Conservation (phyloP, 2,113 vertebrate species). For the Aviceda subcristata region DNA sequence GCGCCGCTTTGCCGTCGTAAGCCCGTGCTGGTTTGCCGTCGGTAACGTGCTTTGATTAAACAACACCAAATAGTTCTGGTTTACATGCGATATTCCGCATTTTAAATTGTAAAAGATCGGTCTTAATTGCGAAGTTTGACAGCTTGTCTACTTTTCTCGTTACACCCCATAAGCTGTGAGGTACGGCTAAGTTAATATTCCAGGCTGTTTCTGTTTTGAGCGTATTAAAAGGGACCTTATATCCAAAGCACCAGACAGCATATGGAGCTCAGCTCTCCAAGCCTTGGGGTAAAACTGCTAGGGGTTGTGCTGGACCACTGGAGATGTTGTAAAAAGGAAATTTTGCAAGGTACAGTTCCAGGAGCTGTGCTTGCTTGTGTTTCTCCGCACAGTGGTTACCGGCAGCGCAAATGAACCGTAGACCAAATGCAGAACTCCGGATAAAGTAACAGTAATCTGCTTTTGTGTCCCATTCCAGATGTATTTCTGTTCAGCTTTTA, state of each 20-base stretch:
- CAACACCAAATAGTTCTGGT: background rate
- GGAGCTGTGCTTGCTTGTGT: background rate
- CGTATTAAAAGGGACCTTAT: background rate
- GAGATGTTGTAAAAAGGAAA: background rate
- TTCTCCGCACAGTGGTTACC: background rate
- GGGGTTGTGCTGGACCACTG: background rate
- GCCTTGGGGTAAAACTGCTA: background rate
- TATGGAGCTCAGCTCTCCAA: background rate
- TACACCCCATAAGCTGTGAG: background rate
- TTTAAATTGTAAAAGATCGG: background rate
- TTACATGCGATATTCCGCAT: background rate
- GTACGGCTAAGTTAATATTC: background rate
- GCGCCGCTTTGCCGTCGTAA: accelerated
- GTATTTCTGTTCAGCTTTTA: conserved; percentile 30
- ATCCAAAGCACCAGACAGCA: background rate
- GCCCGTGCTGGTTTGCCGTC: background rate
- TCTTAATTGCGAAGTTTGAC: background rate
- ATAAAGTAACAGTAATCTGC: background rate
- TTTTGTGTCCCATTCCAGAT: background rate
- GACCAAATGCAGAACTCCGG: background rate
- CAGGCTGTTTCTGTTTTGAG: background rate
- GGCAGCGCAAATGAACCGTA: background rate
- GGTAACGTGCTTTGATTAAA: background rate
- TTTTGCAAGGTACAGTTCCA: background rate
- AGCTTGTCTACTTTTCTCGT: background rate